Evolutionary conservation across 2,797 vertebrate species (phyloP).

Genomic region (Onychomys leucogaster): DNA sequence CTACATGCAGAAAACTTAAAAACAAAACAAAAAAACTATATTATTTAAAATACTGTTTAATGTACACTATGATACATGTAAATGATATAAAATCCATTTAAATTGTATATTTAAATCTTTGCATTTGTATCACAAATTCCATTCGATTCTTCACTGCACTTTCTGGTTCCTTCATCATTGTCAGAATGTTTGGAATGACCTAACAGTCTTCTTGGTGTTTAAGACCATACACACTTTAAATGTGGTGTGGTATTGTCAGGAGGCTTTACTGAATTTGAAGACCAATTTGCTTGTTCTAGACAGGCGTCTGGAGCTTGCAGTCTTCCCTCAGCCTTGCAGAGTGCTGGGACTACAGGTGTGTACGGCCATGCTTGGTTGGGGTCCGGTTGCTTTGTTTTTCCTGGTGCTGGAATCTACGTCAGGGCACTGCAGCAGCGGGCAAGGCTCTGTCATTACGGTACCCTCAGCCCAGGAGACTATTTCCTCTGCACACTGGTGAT

Average conservation of each 20-base stretch:
- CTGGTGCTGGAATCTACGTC: not conserved
- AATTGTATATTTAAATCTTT: constrained; percentile 4
- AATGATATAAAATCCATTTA: not conserved
- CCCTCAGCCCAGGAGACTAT: not conserved
- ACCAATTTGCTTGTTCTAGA: not conserved
- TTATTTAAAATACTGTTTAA: constrained; percentile 36
- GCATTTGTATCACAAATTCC: constrained; percentile 23
- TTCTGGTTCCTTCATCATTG: not conserved
- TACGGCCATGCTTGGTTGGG: not conserved
- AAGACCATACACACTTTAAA: not conserved
- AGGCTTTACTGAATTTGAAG: not conserved
- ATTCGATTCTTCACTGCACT: not conserved
- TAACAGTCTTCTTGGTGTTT: not conserved
- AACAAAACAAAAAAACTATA: not conserved
- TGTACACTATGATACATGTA: not conserved
- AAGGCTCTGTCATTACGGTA: not conserved
- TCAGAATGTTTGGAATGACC: not conserved
- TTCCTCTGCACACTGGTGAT: not conserved
- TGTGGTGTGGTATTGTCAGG: not conserved
- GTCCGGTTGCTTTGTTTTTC: not conserved
- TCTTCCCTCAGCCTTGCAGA: not conserved
- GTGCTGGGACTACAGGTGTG: not conserved
- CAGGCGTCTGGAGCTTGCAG: not conserved
- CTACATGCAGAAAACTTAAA: too few relatives aligned
- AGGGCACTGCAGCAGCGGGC: too few relatives aligned